Conservation (phyloP, 37 sponge, comb jelly and placozoan genomes). For the Halisarca cf. caerulea region DNA sequence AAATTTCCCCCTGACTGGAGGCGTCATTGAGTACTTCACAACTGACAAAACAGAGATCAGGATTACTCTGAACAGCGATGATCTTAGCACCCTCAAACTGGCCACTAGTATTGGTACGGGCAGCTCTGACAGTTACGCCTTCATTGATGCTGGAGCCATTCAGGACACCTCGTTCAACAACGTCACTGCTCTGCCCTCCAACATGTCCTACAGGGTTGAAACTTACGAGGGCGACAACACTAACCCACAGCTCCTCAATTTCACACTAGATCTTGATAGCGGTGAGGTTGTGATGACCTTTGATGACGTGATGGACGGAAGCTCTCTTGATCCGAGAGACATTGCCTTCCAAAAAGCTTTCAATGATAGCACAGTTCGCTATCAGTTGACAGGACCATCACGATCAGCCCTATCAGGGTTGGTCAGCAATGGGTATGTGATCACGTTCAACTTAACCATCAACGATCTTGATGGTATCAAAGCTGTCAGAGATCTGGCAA, state of each 20-base stretch:
- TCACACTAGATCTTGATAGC: conserved; percentile 68
- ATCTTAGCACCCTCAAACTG: conserved; percentile 63
- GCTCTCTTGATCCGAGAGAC: conserved; percentile 26
- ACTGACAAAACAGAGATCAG: conserved; percentile 32
- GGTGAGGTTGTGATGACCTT: conserved; percentile 70
- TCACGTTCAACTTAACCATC: conserved; percentile 54
- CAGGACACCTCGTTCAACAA: conserved; percentile 72
- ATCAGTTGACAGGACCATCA: conserved; percentile 58
- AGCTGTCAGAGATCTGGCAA: conserved; percentile 57
- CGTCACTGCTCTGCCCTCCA: conserved; percentile 20
- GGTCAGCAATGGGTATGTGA: conserved; percentile 75
- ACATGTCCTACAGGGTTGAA: conserved; percentile 32
- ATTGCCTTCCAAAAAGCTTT: conserved; percentile 38
- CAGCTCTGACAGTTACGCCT: conserved; percentile 56
- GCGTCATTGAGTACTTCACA: conserved; percentile 15
- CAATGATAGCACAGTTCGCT: conserved; percentile 7
- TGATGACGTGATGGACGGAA: conserved; percentile 76
- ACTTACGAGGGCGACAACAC: conserved; percentile 62
- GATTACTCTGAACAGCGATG: conserved; percentile 51
- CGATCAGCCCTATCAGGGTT: background rate
- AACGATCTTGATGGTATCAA: conserved; percentile 79
- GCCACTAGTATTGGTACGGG: conserved; percentile 62
- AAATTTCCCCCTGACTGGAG: conserved; percentile 48
- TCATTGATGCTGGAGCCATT: conserved; percentile 64
- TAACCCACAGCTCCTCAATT: conserved; percentile 54